These are phyloP conservation scores for Dromococcyx pavoninus DNA, from an alignment of 2,797 vertebrate genomes.

Conservation along the genomic window DNA sequence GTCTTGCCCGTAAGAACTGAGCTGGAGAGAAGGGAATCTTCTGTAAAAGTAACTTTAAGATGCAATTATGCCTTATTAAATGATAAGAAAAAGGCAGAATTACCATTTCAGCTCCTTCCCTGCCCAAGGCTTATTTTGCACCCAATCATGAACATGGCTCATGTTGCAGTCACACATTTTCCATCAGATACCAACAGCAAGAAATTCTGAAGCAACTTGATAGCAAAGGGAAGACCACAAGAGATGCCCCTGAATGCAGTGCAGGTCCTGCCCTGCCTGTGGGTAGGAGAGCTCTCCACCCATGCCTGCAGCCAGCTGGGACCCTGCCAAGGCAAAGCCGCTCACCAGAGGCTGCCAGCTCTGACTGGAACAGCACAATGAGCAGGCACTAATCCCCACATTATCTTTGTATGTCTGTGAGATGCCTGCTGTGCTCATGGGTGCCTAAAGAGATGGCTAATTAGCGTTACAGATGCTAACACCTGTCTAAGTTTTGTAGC, in stretches of 20 bases:
- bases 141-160: neutral
- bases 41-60: neutral
- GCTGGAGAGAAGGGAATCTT: neutral
- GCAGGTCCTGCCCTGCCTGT: neutral
- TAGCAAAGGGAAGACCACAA: rapidly evolving
- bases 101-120: neutral
- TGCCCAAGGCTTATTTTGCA: neutral
- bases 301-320: rapidly evolving
- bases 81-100: neutral
- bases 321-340: neutral
- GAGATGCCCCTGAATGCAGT: rapidly evolving
- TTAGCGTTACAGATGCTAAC: neutral
- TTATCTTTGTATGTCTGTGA: rapidly evolving
- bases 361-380: rapidly evolving
- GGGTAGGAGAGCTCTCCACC: neutral
- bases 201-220: neutral
- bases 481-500: neutral
- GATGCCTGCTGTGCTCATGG: rapidly evolving
- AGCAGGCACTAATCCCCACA: neutral
- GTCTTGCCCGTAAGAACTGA: neutral
- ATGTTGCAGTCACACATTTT: neutral
- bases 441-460: neutral
- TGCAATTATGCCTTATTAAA: neutral
- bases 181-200: neutral
- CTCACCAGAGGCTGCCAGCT: neutral